These are phyloP conservation scores for Prunella himalayana DNA, from an alignment of 2,113 vertebrate genomes.

Conservation along the genomic window DNA sequence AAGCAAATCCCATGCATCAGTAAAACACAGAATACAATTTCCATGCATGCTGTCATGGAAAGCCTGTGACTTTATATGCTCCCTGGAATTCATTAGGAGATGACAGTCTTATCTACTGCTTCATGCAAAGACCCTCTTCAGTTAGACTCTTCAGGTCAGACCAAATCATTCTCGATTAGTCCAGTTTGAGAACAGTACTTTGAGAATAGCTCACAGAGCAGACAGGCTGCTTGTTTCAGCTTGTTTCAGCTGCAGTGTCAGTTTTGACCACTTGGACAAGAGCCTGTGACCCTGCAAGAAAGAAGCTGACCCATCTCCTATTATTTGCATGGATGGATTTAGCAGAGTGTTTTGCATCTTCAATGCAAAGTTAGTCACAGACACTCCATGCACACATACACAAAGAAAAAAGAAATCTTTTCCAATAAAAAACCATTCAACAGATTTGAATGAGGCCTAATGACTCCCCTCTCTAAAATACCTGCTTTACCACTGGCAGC, in stretches of 20 bases:
- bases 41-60: not conserved
- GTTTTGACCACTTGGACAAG: not conserved
- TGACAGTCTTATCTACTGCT: not conserved
- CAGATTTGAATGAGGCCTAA: not conserved
- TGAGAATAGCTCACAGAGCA: not conserved
- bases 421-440: not conserved
- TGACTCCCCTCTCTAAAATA: not conserved
- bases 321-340: not conserved
- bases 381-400: too few species aligned
- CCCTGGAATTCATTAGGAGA: not conserved
- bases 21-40: not conserved
- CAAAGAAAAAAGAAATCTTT: not conserved
- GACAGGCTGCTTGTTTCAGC: not conserved
- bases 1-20: not conserved
- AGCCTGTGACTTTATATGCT: not conserved
- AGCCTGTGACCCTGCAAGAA: not conserved
- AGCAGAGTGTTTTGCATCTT: not conserved
- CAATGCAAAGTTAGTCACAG: not conserved
- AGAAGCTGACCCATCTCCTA: not conserved
- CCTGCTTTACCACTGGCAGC: not conserved
- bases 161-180: not conserved
- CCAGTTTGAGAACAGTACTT: not conserved
- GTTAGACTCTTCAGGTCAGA: not conserved
- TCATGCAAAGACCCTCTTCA: not conserved
- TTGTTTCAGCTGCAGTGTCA: not conserved